These are phyloP conservation scores for Aspiorhynchus laticeps DNA, from an alignment of 2,113 vertebrate genomes.

Conservation along the genomic window DNA sequence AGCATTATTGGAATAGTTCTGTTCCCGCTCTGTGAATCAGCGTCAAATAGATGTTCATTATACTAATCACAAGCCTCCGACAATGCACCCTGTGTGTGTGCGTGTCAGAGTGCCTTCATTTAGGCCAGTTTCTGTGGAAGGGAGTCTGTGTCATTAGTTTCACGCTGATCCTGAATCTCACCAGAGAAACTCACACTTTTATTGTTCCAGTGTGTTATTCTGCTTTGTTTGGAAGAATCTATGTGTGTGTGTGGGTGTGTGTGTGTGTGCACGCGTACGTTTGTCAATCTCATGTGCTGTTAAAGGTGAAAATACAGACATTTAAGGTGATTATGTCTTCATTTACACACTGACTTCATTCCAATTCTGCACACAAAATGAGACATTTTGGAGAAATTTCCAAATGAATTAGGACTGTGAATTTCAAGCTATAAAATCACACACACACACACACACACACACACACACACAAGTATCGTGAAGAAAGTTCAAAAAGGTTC, in stretches of 20 bases:
- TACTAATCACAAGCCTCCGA: background rate
- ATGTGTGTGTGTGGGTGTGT: background rate
- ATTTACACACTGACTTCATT: too few relatives aligned
- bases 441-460: too few relatives aligned
- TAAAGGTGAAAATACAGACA: too few relatives aligned
- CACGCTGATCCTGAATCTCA: background rate
- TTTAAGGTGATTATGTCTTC: too few relatives aligned
- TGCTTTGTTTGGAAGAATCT: background rate
- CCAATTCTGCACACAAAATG: too few relatives aligned
- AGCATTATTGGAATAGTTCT: background rate
- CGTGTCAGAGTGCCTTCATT: background rate
- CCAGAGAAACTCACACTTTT: background rate
- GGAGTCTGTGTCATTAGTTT: background rate
- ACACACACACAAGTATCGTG: too few relatives aligned
- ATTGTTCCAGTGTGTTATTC: background rate
- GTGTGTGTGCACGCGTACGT: too few relatives aligned
- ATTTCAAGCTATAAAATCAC: too few relatives aligned
- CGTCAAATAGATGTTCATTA: background rate
- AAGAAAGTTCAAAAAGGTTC: too few relatives aligned
- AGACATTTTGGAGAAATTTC: too few relatives aligned
- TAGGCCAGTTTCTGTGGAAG: background rate
- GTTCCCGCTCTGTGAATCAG: constrained; percentile 2
- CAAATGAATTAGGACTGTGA: too few relatives aligned
- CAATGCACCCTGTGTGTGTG: background rate
- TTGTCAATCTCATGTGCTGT: too few relatives aligned